A percentile compares a stretch with the other conserved stretches of the same genome.
Conservation (phyloP, 2,888 invertebrate species). For the Machimus rusticus region DNA sequence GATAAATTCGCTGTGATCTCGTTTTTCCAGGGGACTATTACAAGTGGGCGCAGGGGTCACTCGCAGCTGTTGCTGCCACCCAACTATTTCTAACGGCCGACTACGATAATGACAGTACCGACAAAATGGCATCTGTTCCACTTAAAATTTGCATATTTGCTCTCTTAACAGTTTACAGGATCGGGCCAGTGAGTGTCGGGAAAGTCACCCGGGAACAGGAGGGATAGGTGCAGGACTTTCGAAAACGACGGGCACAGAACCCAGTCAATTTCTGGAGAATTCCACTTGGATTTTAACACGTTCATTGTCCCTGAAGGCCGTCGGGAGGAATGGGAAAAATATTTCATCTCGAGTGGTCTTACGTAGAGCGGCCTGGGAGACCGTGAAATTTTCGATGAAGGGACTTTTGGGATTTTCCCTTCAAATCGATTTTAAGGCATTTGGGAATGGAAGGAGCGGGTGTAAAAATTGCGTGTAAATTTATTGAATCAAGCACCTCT, state of each 20-base stretch:
- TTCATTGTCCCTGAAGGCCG: conserved; percentile 3
- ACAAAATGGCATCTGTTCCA: conserved; percentile 16
- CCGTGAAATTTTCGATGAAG: not conserved
- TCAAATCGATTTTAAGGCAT: not conserved
- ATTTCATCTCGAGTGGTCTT: not conserved
- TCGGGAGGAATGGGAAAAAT: not conserved
- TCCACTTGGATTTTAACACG: conserved; percentile 7
- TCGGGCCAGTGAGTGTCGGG: not conserved
- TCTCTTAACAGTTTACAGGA: conserved; percentile 20
- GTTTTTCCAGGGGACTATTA: not conserved
- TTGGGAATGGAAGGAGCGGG: not conserved
- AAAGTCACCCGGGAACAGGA: not conserved
- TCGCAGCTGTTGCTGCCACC: not conserved
- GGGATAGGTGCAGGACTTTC: not conserved
- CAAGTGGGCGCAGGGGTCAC: not conserved
- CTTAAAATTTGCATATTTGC: conserved; percentile 32
- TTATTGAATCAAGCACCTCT: not conserved
- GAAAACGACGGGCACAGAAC: not conserved
- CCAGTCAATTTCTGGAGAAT: not conserved
- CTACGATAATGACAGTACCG: not conserved
- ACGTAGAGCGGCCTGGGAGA: not conserved
- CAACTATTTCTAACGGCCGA: not conserved
- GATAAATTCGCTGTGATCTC: conserved; percentile 9
- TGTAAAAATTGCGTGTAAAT: conserved; percentile 5
- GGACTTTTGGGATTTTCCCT: not conserved